These are phyloP conservation scores for Empis stercorea DNA, from an alignment of 2,888 invertebrate species.

Conservation along the genomic window DNA sequence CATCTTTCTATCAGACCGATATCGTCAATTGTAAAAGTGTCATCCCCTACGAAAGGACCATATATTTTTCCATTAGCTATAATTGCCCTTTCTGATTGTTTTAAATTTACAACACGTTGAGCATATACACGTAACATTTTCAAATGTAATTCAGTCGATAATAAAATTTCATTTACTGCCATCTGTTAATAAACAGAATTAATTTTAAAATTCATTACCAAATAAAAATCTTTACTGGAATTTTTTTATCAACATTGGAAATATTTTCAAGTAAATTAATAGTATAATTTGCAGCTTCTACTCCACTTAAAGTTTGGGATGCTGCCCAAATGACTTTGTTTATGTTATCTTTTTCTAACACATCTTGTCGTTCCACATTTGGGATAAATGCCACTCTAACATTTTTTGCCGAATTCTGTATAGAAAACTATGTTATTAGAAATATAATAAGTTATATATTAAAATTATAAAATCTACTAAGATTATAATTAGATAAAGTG, in stretches of 20 bases:
- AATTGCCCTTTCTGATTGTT: conserved; percentile 54
- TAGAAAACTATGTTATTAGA: conserved; percentile 11
- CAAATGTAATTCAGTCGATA: conserved; percentile 49
- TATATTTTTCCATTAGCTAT: conserved; percentile 80
- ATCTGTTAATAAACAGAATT: not conserved
- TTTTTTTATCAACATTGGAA: not conserved
- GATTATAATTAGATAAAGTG: too few species aligned
- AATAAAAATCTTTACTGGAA: conserved; percentile 4
- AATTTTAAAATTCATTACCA: not conserved
- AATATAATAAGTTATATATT: not conserved
- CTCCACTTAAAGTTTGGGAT: conserved; percentile 43
- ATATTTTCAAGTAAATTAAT: conserved; percentile 22
- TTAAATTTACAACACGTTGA: conserved; percentile 56
- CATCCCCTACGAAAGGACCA: conserved; percentile 64
- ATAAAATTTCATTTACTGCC: conserved; percentile 41
- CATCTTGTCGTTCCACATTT: conserved; percentile 40
- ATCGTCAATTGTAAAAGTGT: conserved; percentile 75
- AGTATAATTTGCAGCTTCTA: conserved; percentile 47
- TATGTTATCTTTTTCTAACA: conserved; percentile 40
- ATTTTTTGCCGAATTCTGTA: conserved; percentile 52
- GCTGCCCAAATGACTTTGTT: conserved; percentile 60
- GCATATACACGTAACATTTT: conserved; percentile 56
- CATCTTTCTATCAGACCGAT: conserved; percentile 73
- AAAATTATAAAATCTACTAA: too few species aligned
- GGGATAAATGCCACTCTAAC: conserved; percentile 60